Evolutionary conservation across 1,140 invertebrate genomes (phyloP).

Genomic region (Conopomorpha cramerella): DNA sequence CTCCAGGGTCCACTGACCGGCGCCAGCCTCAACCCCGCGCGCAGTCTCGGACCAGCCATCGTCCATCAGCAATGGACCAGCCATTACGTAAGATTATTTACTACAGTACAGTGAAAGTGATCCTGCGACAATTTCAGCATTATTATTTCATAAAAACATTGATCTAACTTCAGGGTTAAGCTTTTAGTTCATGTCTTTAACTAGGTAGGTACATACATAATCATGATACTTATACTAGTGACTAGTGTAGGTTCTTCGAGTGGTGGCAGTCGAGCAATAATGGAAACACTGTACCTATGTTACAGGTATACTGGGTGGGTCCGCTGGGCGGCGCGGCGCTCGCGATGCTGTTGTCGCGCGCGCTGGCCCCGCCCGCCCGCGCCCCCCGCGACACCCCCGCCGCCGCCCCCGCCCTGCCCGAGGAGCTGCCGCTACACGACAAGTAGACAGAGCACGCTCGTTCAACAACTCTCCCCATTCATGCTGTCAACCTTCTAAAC

Average conservation of each 20-base stretch:
- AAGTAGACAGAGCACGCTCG: conserved; percentile 16
- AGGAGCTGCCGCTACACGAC: conserved; percentile 23
- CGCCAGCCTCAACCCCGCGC: conserved; percentile 86
- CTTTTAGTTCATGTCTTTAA: too few species aligned
- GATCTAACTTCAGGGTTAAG: too few species aligned
- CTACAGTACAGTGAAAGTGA: too few species aligned
- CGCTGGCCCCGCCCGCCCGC: conserved; percentile 11
- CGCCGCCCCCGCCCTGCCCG: conserved; percentile 8
- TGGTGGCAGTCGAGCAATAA: too few species aligned
- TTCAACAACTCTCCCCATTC: neutral
- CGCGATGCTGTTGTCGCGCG: conserved; percentile 24
- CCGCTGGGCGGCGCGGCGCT: conserved; percentile 30
- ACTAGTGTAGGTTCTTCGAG: too few species aligned
- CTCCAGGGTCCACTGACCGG: conserved; percentile 76
- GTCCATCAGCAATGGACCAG: conserved; percentile 71
- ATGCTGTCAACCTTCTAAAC: neutral
- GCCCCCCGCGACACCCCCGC: conserved; percentile 6
- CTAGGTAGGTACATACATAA: too few species aligned
- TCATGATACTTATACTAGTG: too few species aligned
- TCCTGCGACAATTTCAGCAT: too few species aligned
- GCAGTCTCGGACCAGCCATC: conserved; percentile 82
- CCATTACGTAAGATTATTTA: conserved; percentile 83
- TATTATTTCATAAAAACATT: too few species aligned
- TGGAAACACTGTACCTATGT: too few species aligned
- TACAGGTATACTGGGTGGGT: conserved; percentile 56